Base-by-base conservation (phyloP, 2,797 vertebrate species). In the Cyprinodon diabolis region DNA sequence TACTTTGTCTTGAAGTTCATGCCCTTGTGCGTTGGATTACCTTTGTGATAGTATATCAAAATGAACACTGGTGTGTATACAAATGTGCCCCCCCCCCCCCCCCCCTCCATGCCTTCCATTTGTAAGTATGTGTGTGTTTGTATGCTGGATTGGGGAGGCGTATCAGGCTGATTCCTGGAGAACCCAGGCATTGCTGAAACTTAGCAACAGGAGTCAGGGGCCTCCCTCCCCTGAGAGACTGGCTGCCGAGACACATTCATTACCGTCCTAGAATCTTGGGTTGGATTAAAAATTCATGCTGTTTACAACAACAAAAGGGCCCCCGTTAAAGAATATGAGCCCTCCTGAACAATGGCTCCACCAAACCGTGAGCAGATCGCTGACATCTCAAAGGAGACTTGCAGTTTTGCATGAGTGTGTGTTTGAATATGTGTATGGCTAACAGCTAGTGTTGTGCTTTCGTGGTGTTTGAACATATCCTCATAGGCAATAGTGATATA, bases 271-370 rank as follows among this genome's bases (percentile, higher is more conserved):
- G 90, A 92, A 92, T 92, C 87, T 90, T 88, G 87, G 90, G 89
- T 84, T 88, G 89, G 92, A 94, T 95, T 94, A 95, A 95, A 95
- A 94, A 95, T 95, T 93, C 92, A 95, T 95, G 93, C 92, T 95
- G 94, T 95, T 95, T 95, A 95, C 93, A 90, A 92, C 92, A 93
- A 95, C 93, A 93, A 94, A 93, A 90, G 87, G 65, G 84, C 86
- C 90, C 89, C 87, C 76, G 79, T 92, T 93, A 89, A 93, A 92
- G 93, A 91, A 92, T 94, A 94, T 89, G 91, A 93, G 88, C 90
- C 84, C 75, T 83, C 84, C 78, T 90, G 90, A 93, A 93, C 92
- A 94, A 94, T 90, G 90, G 88, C 89, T 92, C 87, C 89, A 92
- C 87, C 89, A 92, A 93, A 92, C 90, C 89, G 79, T 93, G 87